phyloP scores from a whole-genome alignment of 2,797 vertebrate genomes.

The Melanotaenia nigrans region DNA sequence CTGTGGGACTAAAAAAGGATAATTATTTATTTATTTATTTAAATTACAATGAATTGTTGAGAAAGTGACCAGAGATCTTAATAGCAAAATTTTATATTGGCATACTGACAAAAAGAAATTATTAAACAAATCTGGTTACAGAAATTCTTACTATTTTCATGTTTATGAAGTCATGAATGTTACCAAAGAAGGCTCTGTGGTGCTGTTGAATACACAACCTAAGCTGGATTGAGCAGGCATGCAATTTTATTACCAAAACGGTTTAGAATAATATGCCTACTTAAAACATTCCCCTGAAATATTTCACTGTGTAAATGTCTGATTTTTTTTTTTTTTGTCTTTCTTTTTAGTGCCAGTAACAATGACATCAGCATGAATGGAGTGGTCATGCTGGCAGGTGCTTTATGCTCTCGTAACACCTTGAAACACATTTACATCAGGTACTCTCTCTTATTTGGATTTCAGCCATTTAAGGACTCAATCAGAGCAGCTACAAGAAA shows the following conservation, averaged over 20 bases:
- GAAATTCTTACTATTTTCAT: neutral
- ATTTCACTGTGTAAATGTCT: neutral
- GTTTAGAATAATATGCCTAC: conserved; percentile 9
- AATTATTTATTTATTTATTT: no score
- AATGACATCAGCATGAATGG: conserved; percentile 82
- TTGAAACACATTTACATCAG: conserved; percentile 79
- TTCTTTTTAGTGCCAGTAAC: conserved; percentile 79
- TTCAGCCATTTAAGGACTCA: neutral
- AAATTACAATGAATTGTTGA: neutral
- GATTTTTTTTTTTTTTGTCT: neutral
- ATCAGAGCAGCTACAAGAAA: neutral
- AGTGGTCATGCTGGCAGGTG: conserved; percentile 73
- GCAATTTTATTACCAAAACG: conserved; percentile 11
- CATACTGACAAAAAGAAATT: neutral
- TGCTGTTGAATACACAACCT: neutral
- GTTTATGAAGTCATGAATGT: neutral
- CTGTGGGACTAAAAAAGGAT: no score
- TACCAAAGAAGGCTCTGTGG: neutral
- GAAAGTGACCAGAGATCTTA: neutral
- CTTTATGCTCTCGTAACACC: conserved; percentile 67
- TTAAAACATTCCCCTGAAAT: neutral
- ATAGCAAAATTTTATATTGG: neutral
- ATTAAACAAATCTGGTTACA: neutral
- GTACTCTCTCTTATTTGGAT: conserved; percentile 67
- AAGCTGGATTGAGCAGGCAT: neutral